Evolutionary conservation across 2,797 vertebrate species (phyloP).

Genomic region (Muscicapa comitata): DNA sequence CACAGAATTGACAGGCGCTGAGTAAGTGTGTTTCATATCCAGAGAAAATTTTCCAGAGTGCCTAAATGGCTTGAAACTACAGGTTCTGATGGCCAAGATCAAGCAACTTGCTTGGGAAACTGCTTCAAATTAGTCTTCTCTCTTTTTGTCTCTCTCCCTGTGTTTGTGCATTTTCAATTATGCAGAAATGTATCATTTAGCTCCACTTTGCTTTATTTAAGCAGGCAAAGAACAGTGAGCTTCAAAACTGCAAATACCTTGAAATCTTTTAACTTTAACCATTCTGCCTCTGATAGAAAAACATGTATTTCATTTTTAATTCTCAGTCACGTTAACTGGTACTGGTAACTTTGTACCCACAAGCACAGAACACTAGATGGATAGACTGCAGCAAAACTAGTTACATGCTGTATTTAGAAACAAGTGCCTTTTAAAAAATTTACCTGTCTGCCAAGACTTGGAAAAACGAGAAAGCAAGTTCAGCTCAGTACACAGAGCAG

Average conservation of each 20-base stretch:
- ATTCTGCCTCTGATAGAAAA: background rate
- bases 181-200: background rate
- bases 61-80: background rate
- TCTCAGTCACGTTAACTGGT: background rate
- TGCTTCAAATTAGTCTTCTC: background rate
- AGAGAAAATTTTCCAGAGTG: background rate
- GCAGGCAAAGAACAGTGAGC: background rate
- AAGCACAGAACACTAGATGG: background rate
- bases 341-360: background rate
- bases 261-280: background rate
- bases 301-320: background rate
- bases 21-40: background rate
- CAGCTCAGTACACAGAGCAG: background rate
- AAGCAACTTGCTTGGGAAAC: background rate
- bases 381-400: background rate
- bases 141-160: background rate
- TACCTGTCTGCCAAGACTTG: background rate
- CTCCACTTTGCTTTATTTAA: background rate
- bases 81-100: background rate
- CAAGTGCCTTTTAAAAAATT: background rate
- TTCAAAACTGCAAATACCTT: background rate
- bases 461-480: background rate
- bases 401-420: background rate
- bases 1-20: background rate
- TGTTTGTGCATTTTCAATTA: background rate